Conservation (phyloP, 2,888 invertebrate genomes). For the Drosophila maculinotata region DNA sequence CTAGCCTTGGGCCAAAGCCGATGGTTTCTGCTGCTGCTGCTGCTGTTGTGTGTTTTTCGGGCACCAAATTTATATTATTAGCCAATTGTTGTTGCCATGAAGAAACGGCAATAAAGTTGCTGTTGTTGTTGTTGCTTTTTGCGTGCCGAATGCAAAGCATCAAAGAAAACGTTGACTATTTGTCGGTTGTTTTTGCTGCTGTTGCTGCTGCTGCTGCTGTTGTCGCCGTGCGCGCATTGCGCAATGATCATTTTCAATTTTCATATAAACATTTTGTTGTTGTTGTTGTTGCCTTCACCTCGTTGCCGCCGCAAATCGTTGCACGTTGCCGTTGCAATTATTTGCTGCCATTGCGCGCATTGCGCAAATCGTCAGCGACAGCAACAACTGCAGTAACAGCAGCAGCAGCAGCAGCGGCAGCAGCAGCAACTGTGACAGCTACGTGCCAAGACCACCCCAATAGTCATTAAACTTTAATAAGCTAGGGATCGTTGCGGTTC, state of each 20-base stretch:
- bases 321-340: conserved; percentile 77
- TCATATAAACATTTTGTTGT: conserved; percentile 69
- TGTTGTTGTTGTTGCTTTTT: conserved; percentile 60
- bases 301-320: conserved; percentile 78
- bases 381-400: conserved; percentile 24
- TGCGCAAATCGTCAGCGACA: conserved; percentile 64
- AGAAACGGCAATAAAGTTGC: conserved; percentile 61
- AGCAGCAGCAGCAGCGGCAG: conserved; percentile 22
- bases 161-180: conserved; percentile 66
- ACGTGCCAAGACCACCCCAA: conserved; percentile 70
- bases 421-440: conserved; percentile 50
- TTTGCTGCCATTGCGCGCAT: conserved; percentile 69
- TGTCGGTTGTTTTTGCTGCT: conserved; percentile 52
- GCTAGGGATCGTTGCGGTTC: conserved; percentile 56
- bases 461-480: conserved; percentile 71
- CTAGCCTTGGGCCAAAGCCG: conserved; percentile 55
- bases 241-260: conserved; percentile 78
- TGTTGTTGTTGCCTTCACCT: conserved; percentile 71
- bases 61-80: conserved; percentile 76
- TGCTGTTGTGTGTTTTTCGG: conserved; percentile 44
- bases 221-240: conserved; percentile 58
- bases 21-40: conserved; percentile 36
- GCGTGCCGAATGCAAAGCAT: conserved; percentile 76
- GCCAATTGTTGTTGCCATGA: conserved; percentile 71
- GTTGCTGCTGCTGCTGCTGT: conserved; percentile 47